Percentiles rank a stretch among this genome's conserved stretches.
Conservation (phyloP, 2,888 invertebrate genomes). For the Pherbina coryleti region DNA sequence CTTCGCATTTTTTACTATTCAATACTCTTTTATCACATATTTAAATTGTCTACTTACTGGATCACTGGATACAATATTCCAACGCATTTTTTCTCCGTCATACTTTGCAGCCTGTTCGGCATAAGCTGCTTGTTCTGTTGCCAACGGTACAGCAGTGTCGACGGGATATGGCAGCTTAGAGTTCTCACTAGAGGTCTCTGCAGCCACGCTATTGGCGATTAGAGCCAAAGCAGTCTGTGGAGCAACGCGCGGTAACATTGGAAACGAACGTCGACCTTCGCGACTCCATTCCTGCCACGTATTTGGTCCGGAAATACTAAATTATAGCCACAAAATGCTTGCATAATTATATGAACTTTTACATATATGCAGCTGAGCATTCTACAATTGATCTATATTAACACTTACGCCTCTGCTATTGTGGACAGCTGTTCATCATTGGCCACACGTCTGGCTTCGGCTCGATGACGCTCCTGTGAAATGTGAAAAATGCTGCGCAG, state of each 20-base stretch:
- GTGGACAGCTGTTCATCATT: constrained; percentile 91
- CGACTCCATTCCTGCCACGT: constrained; percentile 84
- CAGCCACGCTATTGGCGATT: constrained; percentile 84
- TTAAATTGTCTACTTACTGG: constrained; percentile 62
- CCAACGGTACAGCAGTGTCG: constrained; percentile 67
- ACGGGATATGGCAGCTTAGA: constrained; percentile 72
- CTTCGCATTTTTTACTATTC: too few species aligned
- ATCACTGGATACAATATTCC: constrained; percentile 63
- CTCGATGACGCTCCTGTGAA: constrained; percentile 90
- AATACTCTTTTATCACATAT: not conserved
- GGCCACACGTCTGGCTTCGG: constrained; percentile 90
- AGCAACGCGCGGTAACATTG: constrained; percentile 85
- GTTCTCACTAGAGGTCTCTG: constrained; percentile 76
- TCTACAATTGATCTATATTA: not conserved
- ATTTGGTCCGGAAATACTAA: constrained; percentile 77
- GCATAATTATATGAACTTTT: not conserved
- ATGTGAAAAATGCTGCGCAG: constrained; percentile 86
- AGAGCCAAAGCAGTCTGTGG: constrained; percentile 88
- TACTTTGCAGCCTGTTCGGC: constrained; percentile 44
- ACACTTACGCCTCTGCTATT: constrained; percentile 87
- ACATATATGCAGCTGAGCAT: constrained; percentile 9
- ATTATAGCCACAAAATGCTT: constrained; percentile 19
- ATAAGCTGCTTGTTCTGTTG: constrained; percentile 54
- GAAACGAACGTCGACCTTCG: constrained; percentile 87
- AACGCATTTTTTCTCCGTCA: constrained; percentile 41